phyloP scores from a whole-genome alignment of 1,140 invertebrate genomes.

The Acromyrmex echinatior region DNA sequence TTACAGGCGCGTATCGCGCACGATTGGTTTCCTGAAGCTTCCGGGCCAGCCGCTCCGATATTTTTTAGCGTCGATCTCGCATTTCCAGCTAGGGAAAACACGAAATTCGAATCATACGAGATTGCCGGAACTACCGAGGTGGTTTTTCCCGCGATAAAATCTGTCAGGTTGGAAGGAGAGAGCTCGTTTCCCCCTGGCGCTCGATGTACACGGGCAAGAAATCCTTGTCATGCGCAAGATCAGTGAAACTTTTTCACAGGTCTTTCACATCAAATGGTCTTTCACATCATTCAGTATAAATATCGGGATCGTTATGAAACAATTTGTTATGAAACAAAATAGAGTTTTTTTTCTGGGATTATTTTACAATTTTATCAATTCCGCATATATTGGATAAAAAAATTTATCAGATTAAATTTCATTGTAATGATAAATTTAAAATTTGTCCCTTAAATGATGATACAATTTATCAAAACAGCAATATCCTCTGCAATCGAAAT shows the following conservation, averaged over 20 bases:
- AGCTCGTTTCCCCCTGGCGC: not conserved
- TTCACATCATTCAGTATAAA: not conserved
- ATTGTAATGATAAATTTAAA: slow-evolving; percentile 1
- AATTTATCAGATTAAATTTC: slow-evolving; percentile 4
- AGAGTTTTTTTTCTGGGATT: not conserved
- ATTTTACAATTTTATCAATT: slow-evolving; percentile 24
- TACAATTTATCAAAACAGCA: slow-evolving; percentile 7
- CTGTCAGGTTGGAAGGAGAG: not conserved
- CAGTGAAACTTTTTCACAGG: not conserved
- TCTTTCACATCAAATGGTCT: not conserved
- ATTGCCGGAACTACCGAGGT: slow-evolving; percentile 4
- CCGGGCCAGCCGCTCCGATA: slow-evolving; percentile 28
- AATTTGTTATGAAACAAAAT: not conserved
- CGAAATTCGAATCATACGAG: slow-evolving; percentile 26
- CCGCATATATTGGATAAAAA: not conserved
- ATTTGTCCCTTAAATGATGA: not conserved
- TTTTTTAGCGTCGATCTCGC: slow-evolving; percentile 47
- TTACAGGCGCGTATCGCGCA: slow-evolving; percentile 40
- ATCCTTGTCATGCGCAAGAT: not conserved
- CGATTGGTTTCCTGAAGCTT: slow-evolving; percentile 62
- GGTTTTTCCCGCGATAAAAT: slow-evolving; percentile 24
- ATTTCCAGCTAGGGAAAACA: slow-evolving; percentile 15
- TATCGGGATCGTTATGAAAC: not conserved
- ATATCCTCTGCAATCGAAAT: not conserved
- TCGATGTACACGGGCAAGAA: not conserved